These are phyloP conservation scores for Adelges cooleyi DNA, from an alignment of 1,140 invertebrate genomes.

Conservation along the genomic window DNA sequence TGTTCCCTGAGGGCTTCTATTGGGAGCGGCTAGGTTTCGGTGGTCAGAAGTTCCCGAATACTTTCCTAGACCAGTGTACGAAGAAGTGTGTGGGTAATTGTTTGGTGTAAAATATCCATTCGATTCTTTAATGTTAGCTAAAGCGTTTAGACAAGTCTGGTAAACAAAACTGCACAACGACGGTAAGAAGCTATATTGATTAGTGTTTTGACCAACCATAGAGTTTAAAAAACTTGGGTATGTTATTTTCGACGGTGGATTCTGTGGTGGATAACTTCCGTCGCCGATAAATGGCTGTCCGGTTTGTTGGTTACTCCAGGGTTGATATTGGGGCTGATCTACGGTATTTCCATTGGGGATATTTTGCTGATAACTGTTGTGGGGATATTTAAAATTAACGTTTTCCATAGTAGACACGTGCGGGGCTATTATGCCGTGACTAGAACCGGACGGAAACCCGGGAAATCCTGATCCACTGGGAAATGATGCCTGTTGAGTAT, in stretches of 20 bases:
- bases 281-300: too few species aligned
- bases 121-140: background rate
- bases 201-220: background rate
- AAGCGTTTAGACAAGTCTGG: constrained; percentile 7
- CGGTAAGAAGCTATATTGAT: background rate
- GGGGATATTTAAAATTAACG: too few species aligned
- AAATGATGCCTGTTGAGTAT: background rate
- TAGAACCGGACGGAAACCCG: background rate
- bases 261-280: too few species aligned
- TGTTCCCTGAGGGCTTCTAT: background rate
- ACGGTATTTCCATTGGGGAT: background rate
- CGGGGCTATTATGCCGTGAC: background rate
- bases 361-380: too few species aligned
- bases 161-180: constrained; percentile 3
- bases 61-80: too few species aligned
- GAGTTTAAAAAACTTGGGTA: too few species aligned
- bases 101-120: background rate
- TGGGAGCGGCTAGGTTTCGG: too few species aligned
- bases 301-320: background rate
- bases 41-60: too few species aligned
- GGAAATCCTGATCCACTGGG: background rate
- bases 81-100: too few species aligned
- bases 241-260: too few species aligned
- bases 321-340: background rate
- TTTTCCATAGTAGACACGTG: background rate